Evolutionary conservation across 2,888 invertebrate species (phyloP), one percentile per base, ranked within the genome.

Genomic region (Rotaria macrura): DNA sequence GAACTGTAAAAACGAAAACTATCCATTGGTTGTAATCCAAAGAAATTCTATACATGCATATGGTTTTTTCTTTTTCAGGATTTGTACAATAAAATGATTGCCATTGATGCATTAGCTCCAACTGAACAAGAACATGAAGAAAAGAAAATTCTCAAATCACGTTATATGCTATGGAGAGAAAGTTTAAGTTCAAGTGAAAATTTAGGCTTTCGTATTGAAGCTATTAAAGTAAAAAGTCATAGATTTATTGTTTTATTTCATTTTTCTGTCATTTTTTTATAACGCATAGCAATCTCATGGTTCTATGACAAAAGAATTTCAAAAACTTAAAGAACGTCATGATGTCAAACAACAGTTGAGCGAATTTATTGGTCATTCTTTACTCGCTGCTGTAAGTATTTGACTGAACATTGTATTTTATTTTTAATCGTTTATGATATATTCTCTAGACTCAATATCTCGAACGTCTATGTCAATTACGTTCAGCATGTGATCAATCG

Each of bases 141-240:
- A 12, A 93, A 94, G 89, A 95, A 96, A 25, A 94, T 98, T 83
- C 97, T 97, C 20, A 98, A 98, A 92, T 92, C 97, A 88, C 93
- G 97, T 65, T 98, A 98, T 91, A 97, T 97, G 97, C 89, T 89
- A 89, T 87, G 87, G 86, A 43, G 97, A 86, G 97, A 98, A 91
- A 93, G 94, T 88, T 94, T 95, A 90, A 96, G 96, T 87, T 96
- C 96, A 7, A 95, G 96, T 0, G 95, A 96, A 87, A 93, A 94
- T 87, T 94, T 96, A 89, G 97, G 97, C 9, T 98, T 98, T 91
- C 93, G 98, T 88, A 95, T 98, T 89, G 98, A 98, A 91, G 98
- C 96, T 4, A 94, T 97, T 90, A 95, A 96, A 91, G 93, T 93
- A 74, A 43, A n/a, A n/a, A n/a, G n/a, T n/a, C n/a, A n/a, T n/a